These are phyloP conservation scores for Watsonalla cultraria DNA, from an alignment of 2,888 invertebrate genomes.

Conservation along the genomic window DNA sequence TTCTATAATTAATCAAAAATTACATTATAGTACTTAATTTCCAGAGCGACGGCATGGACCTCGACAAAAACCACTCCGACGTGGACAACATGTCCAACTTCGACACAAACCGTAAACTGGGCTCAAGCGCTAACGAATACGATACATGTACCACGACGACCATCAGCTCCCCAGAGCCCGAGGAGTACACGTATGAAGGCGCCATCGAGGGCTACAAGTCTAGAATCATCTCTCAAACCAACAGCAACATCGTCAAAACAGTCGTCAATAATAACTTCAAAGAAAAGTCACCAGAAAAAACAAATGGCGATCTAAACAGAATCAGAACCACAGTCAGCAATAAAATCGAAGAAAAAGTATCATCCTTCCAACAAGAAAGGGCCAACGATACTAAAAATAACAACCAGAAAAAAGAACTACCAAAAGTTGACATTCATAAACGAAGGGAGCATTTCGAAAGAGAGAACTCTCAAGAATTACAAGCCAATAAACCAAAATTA, in stretches of 20 bases:
- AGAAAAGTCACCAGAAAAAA: constrained; percentile 67
- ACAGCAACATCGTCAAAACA: constrained; percentile 66
- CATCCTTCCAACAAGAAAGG: constrained; percentile 77
- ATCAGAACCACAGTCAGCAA: constrained; percentile 72
- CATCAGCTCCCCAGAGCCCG: constrained; percentile 83
- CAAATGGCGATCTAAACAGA: constrained; percentile 62
- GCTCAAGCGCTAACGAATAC: constrained; percentile 79
- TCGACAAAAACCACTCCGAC: constrained; percentile 74
- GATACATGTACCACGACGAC: constrained; percentile 84
- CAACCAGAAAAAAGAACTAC: constrained; percentile 78
- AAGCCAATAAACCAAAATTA: constrained; percentile 71
- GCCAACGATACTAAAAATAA: constrained; percentile 65
- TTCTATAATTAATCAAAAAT: constrained; percentile 2
- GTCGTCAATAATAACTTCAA: constrained; percentile 63
- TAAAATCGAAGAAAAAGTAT: constrained; percentile 81
- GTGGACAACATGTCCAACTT: constrained; percentile 71
- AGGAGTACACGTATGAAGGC: constrained; percentile 92
- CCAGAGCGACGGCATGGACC: constrained; percentile 81
- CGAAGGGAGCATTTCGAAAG: constrained; percentile 90
- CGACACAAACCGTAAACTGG: constrained; percentile 67
- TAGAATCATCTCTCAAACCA: constrained; percentile 82
- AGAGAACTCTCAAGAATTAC: constrained; percentile 77
- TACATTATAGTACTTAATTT: constrained; percentile 20
- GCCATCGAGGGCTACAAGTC: constrained; percentile 93
- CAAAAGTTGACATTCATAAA: constrained; percentile 90